A percentile compares a stretch with the other conserved stretches of the same genome.
phyloP scores from a whole-genome alignment of 2,113 vertebrate species.

The Meleagris gallopavo region DNA sequence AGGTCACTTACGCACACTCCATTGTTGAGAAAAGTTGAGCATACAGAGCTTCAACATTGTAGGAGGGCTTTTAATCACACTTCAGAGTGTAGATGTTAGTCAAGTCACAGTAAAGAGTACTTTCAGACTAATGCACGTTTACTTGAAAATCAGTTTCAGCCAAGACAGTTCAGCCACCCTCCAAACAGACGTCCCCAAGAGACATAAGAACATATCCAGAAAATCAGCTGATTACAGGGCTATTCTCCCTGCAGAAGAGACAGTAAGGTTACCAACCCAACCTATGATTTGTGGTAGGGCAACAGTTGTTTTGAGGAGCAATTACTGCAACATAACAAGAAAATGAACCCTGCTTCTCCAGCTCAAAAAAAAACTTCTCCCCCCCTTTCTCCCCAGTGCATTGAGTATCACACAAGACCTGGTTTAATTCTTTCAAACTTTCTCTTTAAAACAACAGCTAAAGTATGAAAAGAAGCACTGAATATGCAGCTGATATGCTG shows the following conservation, averaged over 20 bases:
- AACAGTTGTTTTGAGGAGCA: too few species aligned
- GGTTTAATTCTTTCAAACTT: background rate
- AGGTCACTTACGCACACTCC: background rate
- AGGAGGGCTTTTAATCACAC: background rate
- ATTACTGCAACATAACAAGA: too few species aligned
- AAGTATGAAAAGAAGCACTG: background rate
- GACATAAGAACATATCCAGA: background rate
- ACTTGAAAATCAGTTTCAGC: background rate
- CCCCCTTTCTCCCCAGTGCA: background rate
- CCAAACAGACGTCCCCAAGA: background rate
- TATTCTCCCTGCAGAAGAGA: background rate
- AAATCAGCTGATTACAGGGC: background rate
- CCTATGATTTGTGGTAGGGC: accelerated
- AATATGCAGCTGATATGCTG: background rate
- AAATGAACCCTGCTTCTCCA: background rate
- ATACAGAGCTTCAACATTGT: background rate
- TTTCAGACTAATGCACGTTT: background rate
- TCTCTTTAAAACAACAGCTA: background rate
- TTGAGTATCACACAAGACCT: background rate
- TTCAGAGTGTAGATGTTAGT: background rate
- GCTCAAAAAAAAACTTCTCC: background rate
- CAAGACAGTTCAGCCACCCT: background rate
- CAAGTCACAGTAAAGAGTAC: background rate
- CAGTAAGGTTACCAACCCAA: background rate
- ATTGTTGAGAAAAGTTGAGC: background rate